These are phyloP conservation scores for Camponotus fellah DNA, from an alignment of 2,888 invertebrate genomes.

Conservation along the genomic window DNA sequence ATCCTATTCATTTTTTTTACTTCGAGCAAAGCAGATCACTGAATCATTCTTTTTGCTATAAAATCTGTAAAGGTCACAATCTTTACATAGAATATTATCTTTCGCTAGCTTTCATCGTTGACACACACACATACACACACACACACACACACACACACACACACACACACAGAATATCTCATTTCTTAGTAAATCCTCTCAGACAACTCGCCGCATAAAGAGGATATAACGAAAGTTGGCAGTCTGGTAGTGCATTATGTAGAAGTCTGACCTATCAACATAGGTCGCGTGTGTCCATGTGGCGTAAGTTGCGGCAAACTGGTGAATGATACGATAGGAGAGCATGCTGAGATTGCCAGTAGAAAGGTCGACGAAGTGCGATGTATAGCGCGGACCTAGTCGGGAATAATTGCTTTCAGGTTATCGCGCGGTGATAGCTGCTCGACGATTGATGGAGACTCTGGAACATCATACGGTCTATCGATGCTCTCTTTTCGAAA, in stretches of 20 bases:
- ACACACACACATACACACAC: not conserved
- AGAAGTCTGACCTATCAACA: not conserved
- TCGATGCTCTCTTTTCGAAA: slow-evolving; percentile 21
- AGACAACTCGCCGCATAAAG: not conserved
- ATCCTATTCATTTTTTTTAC: not conserved
- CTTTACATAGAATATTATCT: not conserved
- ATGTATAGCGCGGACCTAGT: not conserved
- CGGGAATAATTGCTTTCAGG: slow-evolving; percentile 41
- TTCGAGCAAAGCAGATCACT: not conserved
- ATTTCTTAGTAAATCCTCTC: slow-evolving; percentile 8
- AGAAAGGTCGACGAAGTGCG: slow-evolving; percentile 27
- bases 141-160: too few relatives aligned
- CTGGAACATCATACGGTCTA: not conserved
- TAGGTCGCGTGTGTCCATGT: not conserved
- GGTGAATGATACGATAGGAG: slow-evolving; percentile 35
- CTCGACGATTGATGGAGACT: not conserved
- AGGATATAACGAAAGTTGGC: not conserved
- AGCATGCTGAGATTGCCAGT: slow-evolving; percentile 9
- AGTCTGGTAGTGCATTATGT: slow-evolving; percentile 17
- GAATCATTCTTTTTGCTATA: not conserved
- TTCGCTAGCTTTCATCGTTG: not conserved
- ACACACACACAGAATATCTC: not conserved
- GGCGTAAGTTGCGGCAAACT: not conserved
- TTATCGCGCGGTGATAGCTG: slow-evolving; percentile 31
- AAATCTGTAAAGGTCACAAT: not conserved